Base-by-base conservation (phyloP, 1,140 invertebrate species). In the Zophobas morio region DNA sequence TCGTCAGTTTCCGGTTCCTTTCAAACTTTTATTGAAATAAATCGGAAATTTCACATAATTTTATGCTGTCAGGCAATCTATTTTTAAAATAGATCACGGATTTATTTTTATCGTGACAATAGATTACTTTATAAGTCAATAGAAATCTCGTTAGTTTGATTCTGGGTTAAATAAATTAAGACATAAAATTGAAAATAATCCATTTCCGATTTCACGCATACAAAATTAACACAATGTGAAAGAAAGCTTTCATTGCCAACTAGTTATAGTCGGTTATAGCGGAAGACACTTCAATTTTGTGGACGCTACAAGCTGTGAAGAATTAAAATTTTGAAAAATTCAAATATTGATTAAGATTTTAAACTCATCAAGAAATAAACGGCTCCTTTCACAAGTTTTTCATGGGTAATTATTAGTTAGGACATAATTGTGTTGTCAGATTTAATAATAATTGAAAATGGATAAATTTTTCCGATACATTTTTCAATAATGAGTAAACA, bases 51-150 rank as follows among this genome's bases (percentile, higher is more conserved):
- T 57, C 34, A 57, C 34, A 35, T 57, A 57, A 57, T 57, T 57
- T 57, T 57, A 57, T 57, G 54, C 54, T 57, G 54, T 57, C 54
- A 57, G 54, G 54, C 54, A 57, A 57, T 57, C 54, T 35, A 57
- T 57, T 57, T 36, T 57, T 33, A 57, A 57, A 57, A 57, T 3
- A 33, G 54, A 57, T 20, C 2, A 6, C 6, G n/a, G 20, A 51
- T 35, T 57, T 57, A 57, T 35, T 35, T 57, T 57, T 57, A 5
- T 57, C 54, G 32, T 34, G 2, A 57, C 54, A 47, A 32, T 66
- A 40, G 36, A 66, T 66, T 66, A 60, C 2, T 36, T 57, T 57
- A 42, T 42, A 66, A 40, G 37, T 42, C 37, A 42, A 51, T 33
- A 42, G 39, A 42, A 66, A 42, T 47, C 8, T 37, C 20, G 42